phyloP scores from a whole-genome alignment of 2,113 vertebrate genomes.

The Sylvietta virens region DNA sequence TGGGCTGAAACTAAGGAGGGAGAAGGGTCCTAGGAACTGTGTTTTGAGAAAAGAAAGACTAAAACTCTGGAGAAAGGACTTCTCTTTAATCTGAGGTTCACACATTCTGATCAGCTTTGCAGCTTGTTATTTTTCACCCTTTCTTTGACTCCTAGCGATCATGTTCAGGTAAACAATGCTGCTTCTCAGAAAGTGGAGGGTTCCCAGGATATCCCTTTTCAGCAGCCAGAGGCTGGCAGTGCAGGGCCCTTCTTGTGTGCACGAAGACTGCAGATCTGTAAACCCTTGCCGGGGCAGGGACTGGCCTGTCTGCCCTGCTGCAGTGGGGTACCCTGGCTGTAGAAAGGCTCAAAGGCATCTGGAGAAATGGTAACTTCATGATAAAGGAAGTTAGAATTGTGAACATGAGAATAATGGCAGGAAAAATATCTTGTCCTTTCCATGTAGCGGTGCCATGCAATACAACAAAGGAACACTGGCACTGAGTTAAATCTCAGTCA shows the following conservation, averaged over 20 bases:
- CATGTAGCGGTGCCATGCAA: not conserved
- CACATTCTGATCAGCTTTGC: not conserved
- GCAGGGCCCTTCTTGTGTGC: not conserved
- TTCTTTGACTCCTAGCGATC: not conserved
- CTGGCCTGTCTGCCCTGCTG: not conserved
- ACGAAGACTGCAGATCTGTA: not conserved
- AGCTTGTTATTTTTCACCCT: conserved; percentile 24
- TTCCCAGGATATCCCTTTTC: conserved; percentile 25
- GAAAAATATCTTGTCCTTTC: not conserved
- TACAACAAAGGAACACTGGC: not conserved
- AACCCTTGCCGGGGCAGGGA: not conserved
- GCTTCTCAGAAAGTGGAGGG: not conserved
- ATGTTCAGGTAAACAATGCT: conserved; percentile 31
- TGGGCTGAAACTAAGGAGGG: not conserved
- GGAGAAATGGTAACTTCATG: not conserved
- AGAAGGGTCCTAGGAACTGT: not conserved
- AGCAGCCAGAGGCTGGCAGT: not conserved
- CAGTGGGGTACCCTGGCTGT: not conserved
- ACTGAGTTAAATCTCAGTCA: not conserved
- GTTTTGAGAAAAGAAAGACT: not conserved
- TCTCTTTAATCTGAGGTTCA: not conserved
- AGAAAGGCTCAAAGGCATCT: not conserved
- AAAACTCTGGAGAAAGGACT: not conserved
- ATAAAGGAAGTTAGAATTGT: not conserved
- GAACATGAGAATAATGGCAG: not conserved